Percentiles rank a stretch among this genome's conserved stretches.
Conservation (phyloP, 2,113 vertebrate genomes). For the Ptyas mucosa region DNA sequence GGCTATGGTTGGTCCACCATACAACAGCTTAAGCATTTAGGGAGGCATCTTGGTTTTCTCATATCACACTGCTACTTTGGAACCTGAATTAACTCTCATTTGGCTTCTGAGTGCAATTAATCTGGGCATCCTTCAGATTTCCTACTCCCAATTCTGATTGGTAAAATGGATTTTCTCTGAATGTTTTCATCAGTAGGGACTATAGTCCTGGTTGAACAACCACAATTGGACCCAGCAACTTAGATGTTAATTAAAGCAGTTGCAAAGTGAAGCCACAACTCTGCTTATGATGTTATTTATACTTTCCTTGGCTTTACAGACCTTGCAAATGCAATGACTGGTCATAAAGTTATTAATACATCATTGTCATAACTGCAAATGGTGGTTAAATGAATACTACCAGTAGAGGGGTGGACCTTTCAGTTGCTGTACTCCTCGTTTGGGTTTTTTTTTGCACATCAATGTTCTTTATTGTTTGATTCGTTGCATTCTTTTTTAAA, state of each 20-base stretch:
- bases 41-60: not conserved
- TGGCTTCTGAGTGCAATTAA: not conserved
- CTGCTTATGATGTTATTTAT: not conserved
- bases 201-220: not conserved
- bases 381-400: not conserved
- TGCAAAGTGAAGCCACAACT: not conserved
- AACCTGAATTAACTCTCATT: not conserved
- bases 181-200: not conserved
- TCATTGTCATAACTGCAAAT: not conserved
- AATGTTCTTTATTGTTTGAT: not conserved
- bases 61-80: not conserved
- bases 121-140: not conserved
- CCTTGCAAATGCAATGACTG: not conserved
- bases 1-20: not conserved
- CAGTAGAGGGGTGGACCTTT: not conserved
- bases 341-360: not conserved
- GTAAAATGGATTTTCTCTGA: not conserved
- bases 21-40: not conserved
- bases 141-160: not conserved
- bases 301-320: not conserved
- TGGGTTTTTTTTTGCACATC: not conserved
- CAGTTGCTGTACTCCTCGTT: not conserved
- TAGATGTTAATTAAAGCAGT: not conserved
- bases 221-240: not conserved
- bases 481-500: not conserved